Percentiles rank a stretch among this genome's conserved stretches.
Conservation (phyloP, 2,113 vertebrate genomes). For the Catharus bicknelli region DNA sequence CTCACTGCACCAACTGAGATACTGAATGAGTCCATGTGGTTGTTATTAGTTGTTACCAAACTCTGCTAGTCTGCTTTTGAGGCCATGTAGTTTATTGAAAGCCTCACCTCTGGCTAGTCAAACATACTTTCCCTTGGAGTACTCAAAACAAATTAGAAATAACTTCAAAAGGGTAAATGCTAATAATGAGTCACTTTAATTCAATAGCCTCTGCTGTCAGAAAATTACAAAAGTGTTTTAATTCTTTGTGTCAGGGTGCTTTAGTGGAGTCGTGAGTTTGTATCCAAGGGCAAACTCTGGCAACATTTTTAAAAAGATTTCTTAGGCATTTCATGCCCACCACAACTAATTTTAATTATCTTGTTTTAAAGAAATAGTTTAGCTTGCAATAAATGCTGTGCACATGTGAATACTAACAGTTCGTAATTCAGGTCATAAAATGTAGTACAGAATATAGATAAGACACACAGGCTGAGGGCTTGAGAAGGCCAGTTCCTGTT, state of each 20-base stretch:
- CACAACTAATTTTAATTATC: slow-evolving; percentile 42
- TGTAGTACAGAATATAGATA: background rate
- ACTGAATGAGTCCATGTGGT: background rate
- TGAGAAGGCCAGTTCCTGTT: background rate
- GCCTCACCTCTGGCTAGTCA: background rate
- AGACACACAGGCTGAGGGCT: background rate
- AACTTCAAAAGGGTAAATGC: background rate
- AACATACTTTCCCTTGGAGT: background rate
- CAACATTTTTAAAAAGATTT: slow-evolving; percentile 16
- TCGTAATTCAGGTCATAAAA: slow-evolving; percentile 25
- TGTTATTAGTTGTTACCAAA: background rate
- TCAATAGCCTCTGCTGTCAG: background rate
- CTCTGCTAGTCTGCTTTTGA: background rate
- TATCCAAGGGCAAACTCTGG: slow-evolving; percentile 23
- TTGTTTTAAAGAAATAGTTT: slow-evolving; percentile 49
- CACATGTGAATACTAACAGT: background rate
- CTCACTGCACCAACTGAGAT: background rate
- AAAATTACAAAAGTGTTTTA: background rate
- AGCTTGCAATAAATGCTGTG: slow-evolving; percentile 25
- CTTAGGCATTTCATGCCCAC: slow-evolving; percentile 10
- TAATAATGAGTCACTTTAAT: slow-evolving; percentile 5
- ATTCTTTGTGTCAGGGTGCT: background rate
- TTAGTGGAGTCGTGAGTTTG: background rate
- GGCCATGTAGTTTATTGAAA: background rate
- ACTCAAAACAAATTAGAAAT: slow-evolving; percentile 12